Percentiles rank a stretch among this genome's conserved stretches.
Evolutionary conservation across 2,113 vertebrate species (phyloP).

Genomic region (Tragelaphus buxtoni): DNA sequence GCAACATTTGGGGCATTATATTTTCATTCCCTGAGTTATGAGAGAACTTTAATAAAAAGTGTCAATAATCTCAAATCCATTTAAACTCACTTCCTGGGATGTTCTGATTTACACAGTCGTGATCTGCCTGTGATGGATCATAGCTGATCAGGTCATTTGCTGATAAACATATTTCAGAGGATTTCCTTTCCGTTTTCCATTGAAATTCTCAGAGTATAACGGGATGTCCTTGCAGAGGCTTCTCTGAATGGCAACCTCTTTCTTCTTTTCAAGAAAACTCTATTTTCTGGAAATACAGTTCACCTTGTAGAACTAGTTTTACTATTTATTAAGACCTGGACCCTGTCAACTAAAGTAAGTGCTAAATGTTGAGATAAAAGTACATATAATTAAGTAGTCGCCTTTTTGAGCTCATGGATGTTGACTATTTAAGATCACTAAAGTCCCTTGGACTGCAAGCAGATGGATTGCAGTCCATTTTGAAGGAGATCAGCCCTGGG

Average conservation of each 20-base stretch:
- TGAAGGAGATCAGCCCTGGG: too few relatives aligned
- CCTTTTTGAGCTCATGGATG: background rate
- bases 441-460: too few relatives aligned
- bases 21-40: slow-evolving; percentile 71
- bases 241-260: background rate
- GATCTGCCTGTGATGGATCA: slow-evolving; percentile 76
- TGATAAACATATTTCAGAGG: slow-evolving; percentile 82
- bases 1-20: slow-evolving; percentile 62
- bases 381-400: background rate
- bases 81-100: slow-evolving; percentile 76
- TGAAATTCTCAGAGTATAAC: slow-evolving; percentile 78
- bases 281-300: slow-evolving; percentile 51
- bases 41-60: slow-evolving; percentile 79
- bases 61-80: slow-evolving; percentile 80
- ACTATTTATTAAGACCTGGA: slow-evolving; percentile 17
- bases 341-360: background rate
- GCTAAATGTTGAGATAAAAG: background rate
- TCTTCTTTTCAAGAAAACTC: slow-evolving; percentile 46
- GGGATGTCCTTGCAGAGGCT: slow-evolving; percentile 67
- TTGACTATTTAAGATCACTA: background rate
- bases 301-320: slow-evolving; percentile 38
- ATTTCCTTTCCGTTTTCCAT: slow-evolving; percentile 78
- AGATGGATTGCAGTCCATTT: too few relatives aligned
- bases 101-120: slow-evolving; percentile 66
- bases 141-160: slow-evolving; percentile 80